Evolutionary conservation across 2,888 invertebrate genomes (phyloP), one percentile per base, ranked within the genome.

Genomic region (Andrena dorsata): DNA sequence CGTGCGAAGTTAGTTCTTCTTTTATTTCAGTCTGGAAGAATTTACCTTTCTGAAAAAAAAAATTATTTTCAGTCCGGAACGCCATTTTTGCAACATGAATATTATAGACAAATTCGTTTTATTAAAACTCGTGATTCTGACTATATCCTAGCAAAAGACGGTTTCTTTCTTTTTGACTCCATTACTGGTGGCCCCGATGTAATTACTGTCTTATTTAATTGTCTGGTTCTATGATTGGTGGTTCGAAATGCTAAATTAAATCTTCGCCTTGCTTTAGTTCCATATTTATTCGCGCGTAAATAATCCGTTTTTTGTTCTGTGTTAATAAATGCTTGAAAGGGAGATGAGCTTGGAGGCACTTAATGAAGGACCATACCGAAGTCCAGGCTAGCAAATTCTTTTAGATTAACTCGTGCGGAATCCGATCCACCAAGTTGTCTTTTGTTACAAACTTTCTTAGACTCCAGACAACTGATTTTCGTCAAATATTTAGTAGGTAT

Each of bases 241-340:
- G 26, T 56, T 56, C 23, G 10, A 23, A 26, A 10, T 23, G 26
- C 23, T 56, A 8, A 23, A 56, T 56, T 56, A 23, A 56, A 56
- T 56, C 56, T 10, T 26, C 23, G 56, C 10, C 13, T 56, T 56
- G 2, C 20, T 56, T 56, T 56, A 56, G 56, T 23, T 56, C 10
- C 26, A 56, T 56, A 56, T 8, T 56, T 56, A 13, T 26, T 56
- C 56, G 56, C 23, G 20, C 56, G 56, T 56, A 56, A 56, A 56
- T 56, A 56, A 56, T 56, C 23, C 23, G 56, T 26, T 56, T 56
- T 23, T 56, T 56, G 56, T 56, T 56, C 56, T 56, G 23, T 26
- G 56, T 56, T 23, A 56, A 10, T 26, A 56, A 56, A 10, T 10
- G 56, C 56, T 56, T 56, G 10, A 13, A 23, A 56, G 4, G 26